Evolutionary conservation across 2,888 invertebrate genomes (phyloP), one percentile per base, ranked within the genome.

Genomic region (Exocentrus adspersus): DNA sequence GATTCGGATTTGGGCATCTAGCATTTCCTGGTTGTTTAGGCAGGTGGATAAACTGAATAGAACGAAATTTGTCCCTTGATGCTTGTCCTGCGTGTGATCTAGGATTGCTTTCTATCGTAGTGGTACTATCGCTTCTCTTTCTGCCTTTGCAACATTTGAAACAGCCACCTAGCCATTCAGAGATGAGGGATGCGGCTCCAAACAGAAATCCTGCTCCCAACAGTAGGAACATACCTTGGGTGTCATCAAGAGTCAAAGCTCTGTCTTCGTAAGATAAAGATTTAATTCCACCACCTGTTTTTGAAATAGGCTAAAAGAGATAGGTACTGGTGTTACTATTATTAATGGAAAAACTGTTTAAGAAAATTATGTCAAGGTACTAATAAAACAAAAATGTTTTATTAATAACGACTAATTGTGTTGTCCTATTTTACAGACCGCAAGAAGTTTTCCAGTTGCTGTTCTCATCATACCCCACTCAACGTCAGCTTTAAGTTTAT

Each of bases 201-300:
- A 90, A 76, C 0, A 90, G 75, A 76, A 90, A 90, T 0, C 93
- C 93, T 42, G 88, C 86, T 3, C 85, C 90, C 69, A 93, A 83
- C 0, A 93, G 84, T 2, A 93, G 80, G 76, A 92, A 93, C 91
- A 92, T 93, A 7, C 93, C 93, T 81, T 92, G 92, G 0, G 92
- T 92, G 67, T 93, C 93, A 74, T 91, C 92, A 24, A 92, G 82
- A 1, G 90, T 89, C n/a, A 93, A 79, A 17, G 90, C 89, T 65
- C 91, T 86, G 77, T 93, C 92, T 79, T 90, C 89, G 19, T 87
- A 84, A 41, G 83, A 80, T 6, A 82, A 71, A 16, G 83, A 81
- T 50, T 84, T 85, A 17, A 88, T 65, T 1, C 83, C 84, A 4
- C 84, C 84, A 4, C 84, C 85, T 1, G 54, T 52, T 24, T 45